Percentiles rank a stretch among this genome's conserved stretches.
phyloP scores from a whole-genome alignment of 2,888 invertebrate genomes.

The Yponomeuta plumbellus region DNA sequence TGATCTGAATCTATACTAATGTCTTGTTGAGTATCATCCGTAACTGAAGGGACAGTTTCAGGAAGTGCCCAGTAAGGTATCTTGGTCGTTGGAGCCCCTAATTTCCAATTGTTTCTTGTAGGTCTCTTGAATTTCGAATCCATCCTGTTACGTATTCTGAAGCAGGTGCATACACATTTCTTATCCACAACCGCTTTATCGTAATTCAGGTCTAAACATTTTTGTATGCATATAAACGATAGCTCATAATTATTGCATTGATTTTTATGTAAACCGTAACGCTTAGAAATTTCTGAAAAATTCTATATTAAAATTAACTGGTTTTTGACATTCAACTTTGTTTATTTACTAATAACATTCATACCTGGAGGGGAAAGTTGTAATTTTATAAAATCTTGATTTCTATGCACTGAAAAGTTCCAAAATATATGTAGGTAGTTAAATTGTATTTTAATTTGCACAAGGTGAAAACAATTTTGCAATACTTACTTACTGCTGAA shows the following conservation, averaged over 20 bases:
- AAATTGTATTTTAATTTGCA: too few relatives aligned
- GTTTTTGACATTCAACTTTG: too few relatives aligned
- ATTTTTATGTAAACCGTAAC: conserved; percentile 55
- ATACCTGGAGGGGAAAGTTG: neutral
- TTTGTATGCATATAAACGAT: conserved; percentile 47
- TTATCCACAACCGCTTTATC: conserved; percentile 48
- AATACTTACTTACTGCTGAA: neutral
- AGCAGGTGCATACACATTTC: conserved; percentile 48
- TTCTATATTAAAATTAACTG: too few relatives aligned
- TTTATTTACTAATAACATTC: neutral
- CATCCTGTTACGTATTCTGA: conserved; percentile 36
- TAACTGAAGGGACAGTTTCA: neutral
- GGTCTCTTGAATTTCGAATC: conserved; percentile 12
- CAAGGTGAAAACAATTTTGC: neutral
- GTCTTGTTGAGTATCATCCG: neutral
- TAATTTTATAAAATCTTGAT: neutral
- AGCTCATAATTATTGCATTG: conserved; percentile 42
- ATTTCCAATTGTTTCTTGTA: conserved; percentile 32
- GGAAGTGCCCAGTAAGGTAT: conserved; percentile 38
- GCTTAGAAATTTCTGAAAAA: neutral
- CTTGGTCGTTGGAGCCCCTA: conserved; percentile 43
- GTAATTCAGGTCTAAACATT: conserved; percentile 44
- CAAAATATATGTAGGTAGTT: neutral
- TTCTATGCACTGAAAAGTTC: neutral
- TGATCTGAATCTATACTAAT: neutral